phyloP scores from a whole-genome alignment of 2,888 invertebrate genomes.

The Rhorus exstirpatorius region DNA sequence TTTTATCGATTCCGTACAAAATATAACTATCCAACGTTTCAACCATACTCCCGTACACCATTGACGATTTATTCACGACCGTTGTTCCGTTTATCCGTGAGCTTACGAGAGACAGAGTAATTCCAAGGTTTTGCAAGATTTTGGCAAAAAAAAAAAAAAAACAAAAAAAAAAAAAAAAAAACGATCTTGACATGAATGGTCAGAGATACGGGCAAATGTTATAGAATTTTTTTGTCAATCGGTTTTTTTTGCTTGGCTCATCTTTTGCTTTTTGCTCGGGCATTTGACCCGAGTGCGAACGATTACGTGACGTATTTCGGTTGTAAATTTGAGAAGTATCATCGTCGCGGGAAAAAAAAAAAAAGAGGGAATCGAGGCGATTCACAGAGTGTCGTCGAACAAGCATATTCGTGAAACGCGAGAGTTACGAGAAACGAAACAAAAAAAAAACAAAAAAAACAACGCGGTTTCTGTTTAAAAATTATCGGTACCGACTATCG shows the following conservation, averaged over 20 bases:
- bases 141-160: neutral
- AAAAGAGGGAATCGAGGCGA: neutral
- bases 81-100: constrained; percentile 1
- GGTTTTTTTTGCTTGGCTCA: neutral
- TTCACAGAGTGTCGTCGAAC: neutral
- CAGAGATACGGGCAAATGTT: neutral
- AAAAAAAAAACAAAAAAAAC: too few relatives aligned
- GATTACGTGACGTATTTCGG: neutral
- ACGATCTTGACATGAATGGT: neutral
- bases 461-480: constrained; percentile 22
- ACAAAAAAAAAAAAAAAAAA: neutral
- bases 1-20: constrained; percentile 60
- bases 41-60: constrained; percentile 32
- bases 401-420: neutral
- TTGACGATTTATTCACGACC: constrained; percentile 22
- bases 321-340: neutral
- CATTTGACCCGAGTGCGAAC: too few relatives aligned
- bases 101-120: constrained; percentile 10
- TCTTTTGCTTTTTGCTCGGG: neutral
- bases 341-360: neutral
- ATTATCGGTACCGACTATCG: constrained; percentile 34
- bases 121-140: constrained; percentile 1
- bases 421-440: neutral
- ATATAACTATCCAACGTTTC: constrained; percentile 60
- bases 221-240: neutral